Conservation (phyloP, 2,113 vertebrate genomes). For the Anseranas semipalmata region DNA sequence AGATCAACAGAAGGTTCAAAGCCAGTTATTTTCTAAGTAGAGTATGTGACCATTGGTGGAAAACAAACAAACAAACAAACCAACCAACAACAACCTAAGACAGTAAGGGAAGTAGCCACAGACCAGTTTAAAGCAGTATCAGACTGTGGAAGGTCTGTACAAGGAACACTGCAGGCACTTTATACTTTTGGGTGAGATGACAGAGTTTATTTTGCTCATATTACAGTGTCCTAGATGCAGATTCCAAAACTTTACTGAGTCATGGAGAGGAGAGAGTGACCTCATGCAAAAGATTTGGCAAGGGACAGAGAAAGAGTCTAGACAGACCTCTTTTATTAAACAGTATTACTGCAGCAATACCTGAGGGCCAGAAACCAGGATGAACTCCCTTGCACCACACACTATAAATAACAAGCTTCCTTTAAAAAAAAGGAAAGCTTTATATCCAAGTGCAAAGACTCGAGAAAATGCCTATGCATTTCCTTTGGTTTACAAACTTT, state of each 20-base stretch:
- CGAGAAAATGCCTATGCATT: neutral
- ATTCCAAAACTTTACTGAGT: neutral
- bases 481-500: neutral
- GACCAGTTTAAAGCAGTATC: neutral
- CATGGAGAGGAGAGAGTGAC: neutral
- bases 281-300: neutral
- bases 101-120: neutral
- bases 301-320: neutral
- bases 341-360: neutral
- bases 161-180: neutral
- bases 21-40: neutral
- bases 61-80: too few relatives aligned
- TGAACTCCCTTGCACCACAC: neutral
- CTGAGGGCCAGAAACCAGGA: neutral
- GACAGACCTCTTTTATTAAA: neutral
- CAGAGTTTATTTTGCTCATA: neutral
- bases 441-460: neutral
- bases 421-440: neutral
- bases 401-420: neutral
- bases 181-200: neutral
- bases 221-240: neutral
- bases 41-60: neutral
- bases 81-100: rapidly evolving
- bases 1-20: neutral
- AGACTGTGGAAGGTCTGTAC: neutral